phyloP scores from a whole-genome alignment of 2,113 vertebrate species.

The Amblyornis subalaris region DNA sequence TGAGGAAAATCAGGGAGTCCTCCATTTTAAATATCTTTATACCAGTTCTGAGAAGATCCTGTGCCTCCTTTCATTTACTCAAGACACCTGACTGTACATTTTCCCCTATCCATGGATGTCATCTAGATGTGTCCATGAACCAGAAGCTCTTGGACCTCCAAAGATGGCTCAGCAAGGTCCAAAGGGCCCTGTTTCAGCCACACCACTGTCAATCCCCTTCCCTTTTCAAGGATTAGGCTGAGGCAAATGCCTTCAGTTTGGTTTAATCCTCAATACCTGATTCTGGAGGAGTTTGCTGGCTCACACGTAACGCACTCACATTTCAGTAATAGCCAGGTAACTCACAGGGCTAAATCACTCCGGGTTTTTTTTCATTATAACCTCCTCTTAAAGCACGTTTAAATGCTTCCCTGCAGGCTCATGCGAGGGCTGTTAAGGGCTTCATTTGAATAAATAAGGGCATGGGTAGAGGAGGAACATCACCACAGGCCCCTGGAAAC shows the following conservation, averaged over 20 bases:
- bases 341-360: background rate
- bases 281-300: background rate
- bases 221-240: background rate
- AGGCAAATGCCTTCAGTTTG: background rate
- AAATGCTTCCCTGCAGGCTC: background rate
- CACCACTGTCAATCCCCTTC: background rate
- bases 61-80: background rate
- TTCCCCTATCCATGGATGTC: rapidly evolving
- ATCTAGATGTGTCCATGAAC: rapidly evolving
- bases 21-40: background rate
- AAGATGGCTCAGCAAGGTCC: background rate
- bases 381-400: background rate
- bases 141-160: background rate
- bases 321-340: background rate
- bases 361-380: background rate
- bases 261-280: background rate
- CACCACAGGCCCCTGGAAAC: background rate
- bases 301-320: rapidly evolving
- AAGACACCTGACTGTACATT: background rate
- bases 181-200: rapidly evolving
- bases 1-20: background rate
- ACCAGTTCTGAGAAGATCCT: background rate
- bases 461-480: background rate
- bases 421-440: background rate
- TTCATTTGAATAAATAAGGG: conserved; percentile 6